These are phyloP conservation scores for Himalopsyche kuldschensis DNA, from an alignment of 2,888 invertebrate genomes.

Conservation along the genomic window DNA sequence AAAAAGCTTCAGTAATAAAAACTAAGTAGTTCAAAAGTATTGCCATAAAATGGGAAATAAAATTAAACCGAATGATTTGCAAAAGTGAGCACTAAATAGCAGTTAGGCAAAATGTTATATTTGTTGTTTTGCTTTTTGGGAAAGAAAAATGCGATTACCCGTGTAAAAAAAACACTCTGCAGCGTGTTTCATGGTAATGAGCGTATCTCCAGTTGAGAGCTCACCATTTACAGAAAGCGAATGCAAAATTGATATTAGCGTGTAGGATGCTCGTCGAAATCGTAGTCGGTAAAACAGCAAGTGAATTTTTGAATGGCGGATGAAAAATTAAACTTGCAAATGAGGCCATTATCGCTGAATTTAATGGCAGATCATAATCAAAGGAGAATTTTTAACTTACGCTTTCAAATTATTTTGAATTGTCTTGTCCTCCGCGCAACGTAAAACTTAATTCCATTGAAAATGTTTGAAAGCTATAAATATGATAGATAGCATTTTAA, in stretches of 20 bases:
- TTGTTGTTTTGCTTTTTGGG: not conserved
- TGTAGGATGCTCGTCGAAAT: not conserved
- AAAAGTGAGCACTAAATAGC: not conserved
- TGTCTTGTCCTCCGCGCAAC: too few relatives aligned
- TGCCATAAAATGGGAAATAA: not conserved
- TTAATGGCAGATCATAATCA: not conserved
- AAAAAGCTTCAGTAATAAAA: not conserved
- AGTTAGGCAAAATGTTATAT: not conserved
- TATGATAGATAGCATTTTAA: too few relatives aligned
- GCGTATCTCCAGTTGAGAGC: not conserved
- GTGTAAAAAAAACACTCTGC: not conserved
- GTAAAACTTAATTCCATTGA: too few relatives aligned
- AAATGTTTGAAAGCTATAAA: too few relatives aligned
- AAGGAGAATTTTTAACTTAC: not conserved
- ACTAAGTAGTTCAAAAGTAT: not conserved
- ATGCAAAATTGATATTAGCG: not conserved
- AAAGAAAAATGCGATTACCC: not conserved
- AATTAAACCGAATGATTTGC: not conserved
- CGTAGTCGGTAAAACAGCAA: not conserved
- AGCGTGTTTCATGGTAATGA: not conserved
- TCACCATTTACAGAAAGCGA: not conserved
- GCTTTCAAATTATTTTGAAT: too few relatives aligned
- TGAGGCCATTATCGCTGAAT: not conserved
- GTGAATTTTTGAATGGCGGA: not conserved
- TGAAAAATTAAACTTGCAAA: not conserved